phyloP scores from a whole-genome alignment of 2,888 invertebrate genomes.

The Platycheirus rosarum region DNA sequence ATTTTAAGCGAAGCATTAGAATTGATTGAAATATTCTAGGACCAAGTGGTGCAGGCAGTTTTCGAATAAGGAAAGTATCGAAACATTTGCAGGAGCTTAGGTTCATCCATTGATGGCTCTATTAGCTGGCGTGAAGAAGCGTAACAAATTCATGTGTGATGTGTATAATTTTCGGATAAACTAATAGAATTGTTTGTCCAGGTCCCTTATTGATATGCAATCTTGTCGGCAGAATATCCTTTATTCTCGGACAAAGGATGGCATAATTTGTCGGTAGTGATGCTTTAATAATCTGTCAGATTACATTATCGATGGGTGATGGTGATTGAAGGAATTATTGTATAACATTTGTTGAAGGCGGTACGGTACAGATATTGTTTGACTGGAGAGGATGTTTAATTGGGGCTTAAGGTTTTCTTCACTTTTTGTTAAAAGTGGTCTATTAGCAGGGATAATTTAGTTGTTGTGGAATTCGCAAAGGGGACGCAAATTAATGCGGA shows the following conservation, averaged over 20 bases:
- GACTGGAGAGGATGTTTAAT: slow-evolving; percentile 37
- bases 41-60: slow-evolving; percentile 15
- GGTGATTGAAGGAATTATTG: slow-evolving; percentile 6
- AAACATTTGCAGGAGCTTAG: no score
- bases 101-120: neutral
- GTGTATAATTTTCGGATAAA: slow-evolving; percentile 67
- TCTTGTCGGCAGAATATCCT: slow-evolving; percentile 26
- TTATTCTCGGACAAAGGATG: slow-evolving; percentile 28
- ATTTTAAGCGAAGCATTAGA: slow-evolving; percentile 34
- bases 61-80: neutral
- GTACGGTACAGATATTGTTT: slow-evolving; percentile 7
- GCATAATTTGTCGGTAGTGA: slow-evolving; percentile 69
- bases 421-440: slow-evolving; percentile 39
- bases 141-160: slow-evolving; percentile 56
- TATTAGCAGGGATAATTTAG: slow-evolving; percentile 53
- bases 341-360: neutral
- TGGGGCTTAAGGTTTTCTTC: slow-evolving; percentile 48
- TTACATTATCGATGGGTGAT: slow-evolving; percentile 65
- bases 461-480: slow-evolving; percentile 36
- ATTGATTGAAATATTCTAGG: slow-evolving; percentile 56
- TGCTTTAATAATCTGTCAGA: slow-evolving; percentile 72
- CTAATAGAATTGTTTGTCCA: slow-evolving; percentile 69
- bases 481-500: slow-evolving; percentile 61
- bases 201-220: slow-evolving; percentile 18
- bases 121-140: slow-evolving; percentile 62